Evolutionary conservation across 2,113 vertebrate species (phyloP).

Genomic region (Thymallus thymallus): DNA sequence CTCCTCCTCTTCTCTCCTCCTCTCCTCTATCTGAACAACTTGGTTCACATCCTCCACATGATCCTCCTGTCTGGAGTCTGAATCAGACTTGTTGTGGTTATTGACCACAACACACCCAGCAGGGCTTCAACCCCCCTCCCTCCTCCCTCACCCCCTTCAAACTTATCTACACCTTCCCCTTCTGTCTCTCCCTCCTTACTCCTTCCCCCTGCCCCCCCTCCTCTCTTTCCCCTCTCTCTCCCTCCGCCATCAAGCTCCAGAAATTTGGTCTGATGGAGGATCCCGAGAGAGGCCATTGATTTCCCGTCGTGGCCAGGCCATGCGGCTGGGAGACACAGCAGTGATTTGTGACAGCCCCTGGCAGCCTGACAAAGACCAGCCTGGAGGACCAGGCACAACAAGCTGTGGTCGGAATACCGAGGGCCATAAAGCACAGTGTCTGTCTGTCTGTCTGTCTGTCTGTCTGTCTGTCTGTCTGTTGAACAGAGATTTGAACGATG

Average conservation of each 20-base stretch:
- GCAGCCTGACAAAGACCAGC: slow-evolving; percentile 23
- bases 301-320: slow-evolving; percentile 53
- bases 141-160: neutral
- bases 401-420: neutral
- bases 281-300: slow-evolving; percentile 69
- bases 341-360: slow-evolving; percentile 67
- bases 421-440: neutral
- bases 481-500: neutral
- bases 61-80: slow-evolving; percentile 6
- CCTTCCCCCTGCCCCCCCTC: slow-evolving; percentile 19
- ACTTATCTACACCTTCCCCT: neutral
- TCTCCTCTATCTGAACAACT: neutral
- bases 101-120: neutral
- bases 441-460: neutral
- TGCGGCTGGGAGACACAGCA: slow-evolving; percentile 50
- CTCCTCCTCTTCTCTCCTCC: slow-evolving; percentile 21
- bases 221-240: slow-evolving; percentile 24
- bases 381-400: neutral
- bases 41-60: neutral
- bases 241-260: slow-evolving; percentile 50
- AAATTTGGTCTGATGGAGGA: slow-evolving; percentile 66
- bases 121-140: slow-evolving; percentile 13
- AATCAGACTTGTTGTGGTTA: neutral
- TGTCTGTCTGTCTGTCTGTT: neutral
- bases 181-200: neutral